Evolutionary conservation across 2,888 invertebrate genomes (phyloP), one percentile per base, ranked within the genome.

Genomic region (Lypha dubia): DNA sequence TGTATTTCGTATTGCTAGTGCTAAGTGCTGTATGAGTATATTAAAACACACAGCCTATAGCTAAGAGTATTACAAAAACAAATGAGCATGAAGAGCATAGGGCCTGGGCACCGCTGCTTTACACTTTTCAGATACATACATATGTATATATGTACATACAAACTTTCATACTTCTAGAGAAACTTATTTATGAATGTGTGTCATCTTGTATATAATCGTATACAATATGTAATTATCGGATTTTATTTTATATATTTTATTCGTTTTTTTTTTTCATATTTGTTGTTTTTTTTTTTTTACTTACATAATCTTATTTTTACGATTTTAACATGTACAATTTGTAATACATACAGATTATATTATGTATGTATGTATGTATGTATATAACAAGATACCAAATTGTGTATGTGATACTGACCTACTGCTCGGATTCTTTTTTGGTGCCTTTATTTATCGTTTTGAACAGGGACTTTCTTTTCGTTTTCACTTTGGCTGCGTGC

Each of bases 321-420:
- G 46, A 68, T 38, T 51, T 35, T 13, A 11, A 51, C 1, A 51
- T 51, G 51, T 51, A 38, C 35, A 51, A 51, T 68, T 53, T 41
- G 22, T n/a, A 17, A 1, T 58, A 75, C 53, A 77, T 41, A 60
- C 60, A 56, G 38, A 73, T 38, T 58, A 38, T 49, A 56, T 35
- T 44, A 28, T n/a, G n/a, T n/a, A n/a, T n/a, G n/a, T n/a, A n/a
- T n/a, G n/a, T n/a, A n/a, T n/a, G n/a, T n/a, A n/a, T n/a, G n/a
- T n/a, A n/a, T 49, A 71, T 58, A 38, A 46, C 46, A 35, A 70
- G 63, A 53, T 70, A 81, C 51, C 35, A 76, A 76, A 82, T 60
- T 38, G 73, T 53, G 84, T 80, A 63, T 81, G 77, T 84, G 79
- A 81, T 84, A 84, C 84, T 84, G 84, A 84, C 84, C 84, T 84